phyloP scores from a whole-genome alignment of 1,140 invertebrate species.

The Spodoptera litura region DNA sequence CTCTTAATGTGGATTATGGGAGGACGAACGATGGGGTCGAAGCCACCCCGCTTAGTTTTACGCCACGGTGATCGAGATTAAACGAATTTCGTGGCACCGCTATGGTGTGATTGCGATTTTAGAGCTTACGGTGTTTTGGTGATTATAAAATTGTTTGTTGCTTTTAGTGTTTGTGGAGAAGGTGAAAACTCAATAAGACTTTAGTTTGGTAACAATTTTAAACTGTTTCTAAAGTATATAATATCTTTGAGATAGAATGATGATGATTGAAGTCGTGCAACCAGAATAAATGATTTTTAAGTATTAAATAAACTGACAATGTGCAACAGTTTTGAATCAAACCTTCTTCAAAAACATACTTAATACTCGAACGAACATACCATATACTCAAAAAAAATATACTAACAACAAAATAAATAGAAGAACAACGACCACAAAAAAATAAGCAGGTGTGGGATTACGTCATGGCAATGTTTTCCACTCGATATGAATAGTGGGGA shows the following conservation, averaged over 20 bases:
- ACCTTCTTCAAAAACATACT: no score
- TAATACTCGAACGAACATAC: no score
- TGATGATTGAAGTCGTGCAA: no score
- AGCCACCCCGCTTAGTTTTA: conserved; percentile 68
- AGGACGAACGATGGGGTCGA: conserved; percentile 64
- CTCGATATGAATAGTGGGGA: conserved; percentile 34
- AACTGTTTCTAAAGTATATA: no score
- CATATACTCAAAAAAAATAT: not conserved
- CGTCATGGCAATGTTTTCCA: conserved; percentile 31
- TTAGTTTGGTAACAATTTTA: not conserved
- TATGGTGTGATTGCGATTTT: conserved; percentile 48
- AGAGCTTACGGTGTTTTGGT: conserved; percentile 1
- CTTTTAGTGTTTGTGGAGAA: not conserved
- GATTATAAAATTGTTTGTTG: not conserved
- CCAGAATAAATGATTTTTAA: no score
- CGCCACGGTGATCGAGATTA: conserved; percentile 74
- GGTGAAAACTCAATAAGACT: not conserved
- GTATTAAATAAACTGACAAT: no score
- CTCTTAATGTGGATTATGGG: conserved; percentile 74
- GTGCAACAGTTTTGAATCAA: no score
- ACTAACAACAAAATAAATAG: not conserved
- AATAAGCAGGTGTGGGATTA: conserved; percentile 31
- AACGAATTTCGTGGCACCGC: conserved; percentile 66
- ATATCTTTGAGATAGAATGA: no score
- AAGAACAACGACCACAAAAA: not conserved